phyloP scores from a whole-genome alignment of 2,888 invertebrate species.

The Eledona agricola region DNA sequence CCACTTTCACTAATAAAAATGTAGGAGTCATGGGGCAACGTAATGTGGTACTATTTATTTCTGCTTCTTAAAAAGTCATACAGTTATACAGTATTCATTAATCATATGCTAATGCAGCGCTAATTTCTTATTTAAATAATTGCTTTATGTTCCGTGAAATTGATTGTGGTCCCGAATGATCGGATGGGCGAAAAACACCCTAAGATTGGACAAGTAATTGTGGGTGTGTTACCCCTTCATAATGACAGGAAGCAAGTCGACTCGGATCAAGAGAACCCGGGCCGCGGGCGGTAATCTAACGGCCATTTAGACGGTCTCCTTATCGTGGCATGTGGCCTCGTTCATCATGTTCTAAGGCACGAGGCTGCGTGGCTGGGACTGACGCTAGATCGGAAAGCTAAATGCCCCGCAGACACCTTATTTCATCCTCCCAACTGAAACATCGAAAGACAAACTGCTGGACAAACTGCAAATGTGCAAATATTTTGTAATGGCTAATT shows the following conservation, averaged over 20 bases:
- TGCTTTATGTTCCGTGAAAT: constrained; percentile 36
- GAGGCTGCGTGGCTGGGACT: constrained; percentile 45
- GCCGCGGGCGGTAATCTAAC: constrained; percentile 39
- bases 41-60: too few species aligned
- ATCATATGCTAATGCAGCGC: constrained; percentile 22
- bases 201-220: constrained; percentile 25
- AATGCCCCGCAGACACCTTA: constrained; percentile 52
- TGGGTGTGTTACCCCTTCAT: constrained; percentile 36
- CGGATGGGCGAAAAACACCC: constrained; percentile 15
- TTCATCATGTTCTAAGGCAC: constrained; percentile 47
- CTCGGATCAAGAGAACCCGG: constrained; percentile 36
- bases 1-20: too few species aligned
- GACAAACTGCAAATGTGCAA: constrained; percentile 15
- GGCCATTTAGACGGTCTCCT: constrained; percentile 43
- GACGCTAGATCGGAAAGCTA: constrained; percentile 49
- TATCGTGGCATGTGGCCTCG: constrained; percentile 42
- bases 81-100: constrained; percentile 22
- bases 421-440: constrained; percentile 36
- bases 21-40: too few species aligned
- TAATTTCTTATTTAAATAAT: constrained; percentile 28
- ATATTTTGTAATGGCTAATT: constrained; percentile 29
- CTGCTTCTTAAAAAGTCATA: background rate
- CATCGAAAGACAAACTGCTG: constrained; percentile 4
- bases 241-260: constrained; percentile 41
- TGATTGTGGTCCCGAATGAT: constrained; percentile 31